A percentile compares a stretch with the other conserved stretches of the same genome.
phyloP scores from a whole-genome alignment of 2,113 vertebrate genomes.

The Lagopus leucura region DNA sequence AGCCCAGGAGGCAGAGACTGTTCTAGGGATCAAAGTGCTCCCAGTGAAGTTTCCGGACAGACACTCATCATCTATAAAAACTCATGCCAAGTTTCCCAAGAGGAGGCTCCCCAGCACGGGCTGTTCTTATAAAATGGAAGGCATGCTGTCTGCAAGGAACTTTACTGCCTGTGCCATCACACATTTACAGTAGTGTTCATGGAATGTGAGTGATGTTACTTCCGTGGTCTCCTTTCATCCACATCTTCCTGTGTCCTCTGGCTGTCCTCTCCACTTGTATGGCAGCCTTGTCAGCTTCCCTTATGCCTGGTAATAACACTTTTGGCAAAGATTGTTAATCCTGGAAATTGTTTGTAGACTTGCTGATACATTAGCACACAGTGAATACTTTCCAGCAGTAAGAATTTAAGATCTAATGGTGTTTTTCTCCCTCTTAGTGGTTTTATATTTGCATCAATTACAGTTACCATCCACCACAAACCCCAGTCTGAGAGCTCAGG shows the following conservation, averaged over 20 bases:
- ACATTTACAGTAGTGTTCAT: not conserved
- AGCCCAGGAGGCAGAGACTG: not conserved
- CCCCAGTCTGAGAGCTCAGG: not conserved
- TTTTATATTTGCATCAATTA: constrained; percentile 25
- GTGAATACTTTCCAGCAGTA: not conserved
- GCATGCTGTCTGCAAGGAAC: accelerated
- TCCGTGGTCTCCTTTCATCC: not conserved
- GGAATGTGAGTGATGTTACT: not conserved
- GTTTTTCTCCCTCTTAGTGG: constrained; percentile 28
- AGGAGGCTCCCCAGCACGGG: not conserved
- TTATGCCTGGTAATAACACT: constrained; percentile 53
- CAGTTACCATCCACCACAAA: not conserved
- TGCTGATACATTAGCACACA: constrained; percentile 50
- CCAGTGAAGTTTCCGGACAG: not conserved
- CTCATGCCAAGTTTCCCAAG: not conserved
- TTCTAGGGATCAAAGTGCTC: not conserved
- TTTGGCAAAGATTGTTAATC: constrained; percentile 28
- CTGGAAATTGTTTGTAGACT: constrained; percentile 36
- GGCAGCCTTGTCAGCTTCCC: constrained; percentile 36
- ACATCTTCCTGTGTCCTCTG: not conserved
- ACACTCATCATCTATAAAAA: not conserved
- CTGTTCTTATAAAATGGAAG: not conserved
- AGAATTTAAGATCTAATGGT: constrained; percentile 13
- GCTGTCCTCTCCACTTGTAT: not conserved
- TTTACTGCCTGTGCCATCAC: not conserved